Percentiles rank a stretch among this genome's conserved stretches.
phyloP scores from a whole-genome alignment of 2,113 vertebrate species.

The Silurus meridionalis region DNA sequence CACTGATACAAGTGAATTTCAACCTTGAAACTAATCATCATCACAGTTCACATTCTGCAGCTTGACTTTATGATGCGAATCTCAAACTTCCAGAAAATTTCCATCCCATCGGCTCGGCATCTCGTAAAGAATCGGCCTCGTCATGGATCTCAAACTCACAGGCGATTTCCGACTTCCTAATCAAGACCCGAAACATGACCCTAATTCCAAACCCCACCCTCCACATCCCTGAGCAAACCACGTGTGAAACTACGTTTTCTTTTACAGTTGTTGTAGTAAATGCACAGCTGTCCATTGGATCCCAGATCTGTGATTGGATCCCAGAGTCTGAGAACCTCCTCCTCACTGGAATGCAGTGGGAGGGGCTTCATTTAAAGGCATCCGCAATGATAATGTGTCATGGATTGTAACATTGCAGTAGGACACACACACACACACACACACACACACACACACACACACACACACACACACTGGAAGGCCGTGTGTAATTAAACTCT shows the following conservation, averaged over 20 bases:
- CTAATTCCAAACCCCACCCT: no score
- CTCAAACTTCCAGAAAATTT: neutral
- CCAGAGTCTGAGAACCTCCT: neutral
- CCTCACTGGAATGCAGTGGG: neutral
- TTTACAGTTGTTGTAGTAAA: neutral
- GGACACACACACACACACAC: neutral
- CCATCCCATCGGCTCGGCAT: no score
- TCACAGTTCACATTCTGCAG: no score
- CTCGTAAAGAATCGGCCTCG: neutral
- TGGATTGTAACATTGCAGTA: neutral
- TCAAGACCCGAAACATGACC: no score
- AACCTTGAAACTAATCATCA: neutral
- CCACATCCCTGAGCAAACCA: neutral
- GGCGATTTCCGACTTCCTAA: no score
- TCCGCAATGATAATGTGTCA: neutral
- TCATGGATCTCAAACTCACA: neutral
- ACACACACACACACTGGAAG: constrained; percentile 10
- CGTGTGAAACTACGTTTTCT: neutral
- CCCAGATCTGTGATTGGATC: neutral
- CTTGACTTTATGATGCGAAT: neutral
- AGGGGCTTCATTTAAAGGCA: neutral
- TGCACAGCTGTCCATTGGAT: neutral
- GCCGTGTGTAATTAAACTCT: constrained; percentile 56
- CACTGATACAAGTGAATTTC: no score
- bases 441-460: constrained; percentile 9